Base-by-base conservation (phyloP, 2,888 invertebrate genomes). In the Meteorus colon region DNA sequence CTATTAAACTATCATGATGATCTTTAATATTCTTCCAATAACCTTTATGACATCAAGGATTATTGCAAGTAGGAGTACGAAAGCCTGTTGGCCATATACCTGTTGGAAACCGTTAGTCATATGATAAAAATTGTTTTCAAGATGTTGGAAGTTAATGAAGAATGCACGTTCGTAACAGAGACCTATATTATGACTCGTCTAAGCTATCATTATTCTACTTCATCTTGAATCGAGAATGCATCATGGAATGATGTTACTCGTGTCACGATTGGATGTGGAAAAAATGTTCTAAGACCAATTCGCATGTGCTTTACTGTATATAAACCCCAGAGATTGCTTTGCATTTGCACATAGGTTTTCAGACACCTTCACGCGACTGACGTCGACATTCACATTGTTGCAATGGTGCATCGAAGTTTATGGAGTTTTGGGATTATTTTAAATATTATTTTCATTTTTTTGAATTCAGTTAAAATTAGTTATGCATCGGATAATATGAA, bases 281-380 rank as follows among this genome's bases (percentile, higher is more conserved):
- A 86, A 86, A 85, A 86, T 84, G 75, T 67, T 71, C 62, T 62
- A 73, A 74, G 77, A 76, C 55, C 81, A 81, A 80, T 79, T 84
- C 88, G 84, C 88, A 89, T 87, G 82, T 86, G 85, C 89, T 80
- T 80, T 79, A 71, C 80, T 82, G 84, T 87, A 88, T 88, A 89
- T 87, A 89, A 88, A 80, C 81, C 77, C 63, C 70, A 69, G 51
- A 65, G 71, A 41, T 74, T 55, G 72, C 59, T 19, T 65, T 67
- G 27, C 34, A 66, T 37, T 65, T 59, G 59, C 69, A 78, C 73
- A 78, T 74, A 77, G 78, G 77, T 68, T 70, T 24, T 59, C 62
- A 69, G 37, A 19, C 37, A 41, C 37, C 45, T 62, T 31, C 62
- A 71, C 66, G 6, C 45, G 68, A 65, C 16, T 63, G 12, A 27